These are phyloP conservation scores for Pan paniscus DNA, from an alignment of 2,113 vertebrate genomes.

Conservation along the genomic window DNA sequence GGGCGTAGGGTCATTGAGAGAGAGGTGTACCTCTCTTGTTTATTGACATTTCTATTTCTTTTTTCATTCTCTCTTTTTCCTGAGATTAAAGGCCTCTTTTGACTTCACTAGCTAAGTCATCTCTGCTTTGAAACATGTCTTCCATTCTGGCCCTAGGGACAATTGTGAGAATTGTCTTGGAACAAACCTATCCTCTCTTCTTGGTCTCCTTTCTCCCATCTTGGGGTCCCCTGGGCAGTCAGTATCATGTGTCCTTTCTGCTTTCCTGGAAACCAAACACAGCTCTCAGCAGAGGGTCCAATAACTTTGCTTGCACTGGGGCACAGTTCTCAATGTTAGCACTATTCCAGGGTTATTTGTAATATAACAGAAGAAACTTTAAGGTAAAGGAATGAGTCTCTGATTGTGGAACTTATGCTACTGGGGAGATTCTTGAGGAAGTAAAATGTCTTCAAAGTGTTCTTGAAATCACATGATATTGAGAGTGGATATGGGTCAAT, in stretches of 20 bases:
- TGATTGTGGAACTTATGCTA: background rate
- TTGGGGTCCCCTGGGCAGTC: background rate
- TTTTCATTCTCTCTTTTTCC: constrained; percentile 24
- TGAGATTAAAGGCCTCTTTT: constrained; percentile 33
- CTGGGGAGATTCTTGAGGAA: background rate
- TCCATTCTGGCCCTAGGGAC: background rate
- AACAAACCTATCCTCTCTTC: background rate
- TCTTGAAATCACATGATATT: background rate
- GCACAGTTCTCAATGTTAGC: background rate
- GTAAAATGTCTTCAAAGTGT: background rate
- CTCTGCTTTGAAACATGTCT: constrained; percentile 37
- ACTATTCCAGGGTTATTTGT: background rate
- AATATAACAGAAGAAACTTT: background rate
- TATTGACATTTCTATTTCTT: background rate
- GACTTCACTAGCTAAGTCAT: constrained; percentile 16
- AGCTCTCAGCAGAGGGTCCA: background rate
- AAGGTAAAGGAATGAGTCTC: background rate
- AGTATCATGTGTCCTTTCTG: background rate
- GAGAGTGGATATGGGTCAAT: background rate
- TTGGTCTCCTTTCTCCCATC: background rate
- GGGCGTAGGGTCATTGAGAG: background rate
- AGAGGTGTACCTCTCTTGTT: background rate
- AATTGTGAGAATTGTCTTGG: background rate
- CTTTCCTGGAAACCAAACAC: background rate
- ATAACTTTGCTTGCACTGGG: background rate